Base-by-base conservation (phyloP, 2,888 invertebrate species). In the Linnaemya tessellans region DNA sequence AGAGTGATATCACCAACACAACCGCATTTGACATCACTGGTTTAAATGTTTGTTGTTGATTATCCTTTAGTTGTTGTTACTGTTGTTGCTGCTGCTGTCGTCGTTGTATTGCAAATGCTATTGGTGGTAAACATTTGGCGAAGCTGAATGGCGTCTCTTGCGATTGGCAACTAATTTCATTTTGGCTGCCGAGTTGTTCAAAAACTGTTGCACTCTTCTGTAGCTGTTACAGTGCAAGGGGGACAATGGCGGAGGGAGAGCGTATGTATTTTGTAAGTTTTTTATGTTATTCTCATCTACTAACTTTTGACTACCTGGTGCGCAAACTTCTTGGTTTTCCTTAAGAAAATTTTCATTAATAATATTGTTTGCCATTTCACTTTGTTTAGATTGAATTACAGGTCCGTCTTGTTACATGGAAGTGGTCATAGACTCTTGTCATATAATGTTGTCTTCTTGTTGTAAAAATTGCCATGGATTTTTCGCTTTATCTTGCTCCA, bases 71-170 rank as follows among this genome's bases (percentile, higher is more conserved):
- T 86, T 85, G 22, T 86, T 89, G 38, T 64, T 84, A 30, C 62
- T 86, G 41, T 74, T 86, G 60, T 80, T 84, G 46, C 78, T 49
- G 3, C 20, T 46, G 38, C 7, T 84, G 80, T 30, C 41, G 49
- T 54, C 49, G 9, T 25, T 41, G 41, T 60, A 54, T 68, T 87
- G 71, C 92, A 92, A 90, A 92, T 91, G 88, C 93, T 67, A 71
- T 41, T 78, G 81, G 11, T 84, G 84, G 58, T 84, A 88, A 75
- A 88, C 87, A 81, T 90, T 90, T 88, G 91, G 90, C 70, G 90
- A 94, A 91, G 92, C 93, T 67, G 93, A 93, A 92, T 94, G 94
- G 10, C 94, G 93, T 78, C 94, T 94, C 92, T 94, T 95, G 89
- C 94, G 94, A 91, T 94, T 94, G 83, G 92, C 70, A 13, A 64